Evolutionary conservation across 2,797 vertebrate species (phyloP), one percentile per base, ranked within the genome.

Genomic region (Tragelaphus oryx): DNA sequence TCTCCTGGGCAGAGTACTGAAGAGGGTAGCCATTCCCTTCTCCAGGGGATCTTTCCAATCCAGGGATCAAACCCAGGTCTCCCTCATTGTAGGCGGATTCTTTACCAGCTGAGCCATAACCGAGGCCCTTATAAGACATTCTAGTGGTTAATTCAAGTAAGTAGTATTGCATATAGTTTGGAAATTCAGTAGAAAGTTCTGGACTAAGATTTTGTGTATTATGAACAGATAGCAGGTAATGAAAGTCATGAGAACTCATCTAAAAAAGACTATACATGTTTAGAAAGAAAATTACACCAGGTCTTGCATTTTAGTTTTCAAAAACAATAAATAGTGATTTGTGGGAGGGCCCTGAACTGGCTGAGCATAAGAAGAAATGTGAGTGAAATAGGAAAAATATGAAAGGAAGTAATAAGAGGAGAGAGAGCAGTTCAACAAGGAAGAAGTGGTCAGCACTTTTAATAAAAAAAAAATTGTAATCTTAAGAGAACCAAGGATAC

Each of bases 181-280:
- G 20, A 74, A 62, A 20, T 74, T 86, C 60, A 41, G 28, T 57
- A 65, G 13, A 37, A 55, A 57, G 12, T 6, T n/a, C 65, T 74
- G 4, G 13, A 5, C 26, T 65, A 87, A 22, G 20, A 54, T 33
- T 75, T 80, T n/a, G 18, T 57, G 0, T 18, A 30, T 92, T n/a
- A 17, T 37, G 8, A 79, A 37, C 2, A 74, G 12, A 26, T 0
- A 96, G 94, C 28, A 93, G 90, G 44, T 33, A 37, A 86, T 92
- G 93, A 92, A 62, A 80, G 75, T 82, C 86, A 74, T 81, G 10
- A 78, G 87, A 94, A 96, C 95, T 22, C 17, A 71, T 5, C 3
- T 18, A 60, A 4, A 85, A 71, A 96, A 97, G 68, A 68, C 0
- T 20, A 1, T 7, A 22, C 76, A 68, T 16, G 5, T 79, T 82